Percentiles rank a stretch among this genome's conserved stretches.
Evolutionary conservation across 2,797 vertebrate species (phyloP).

Genomic region (Manis crassicaudata): DNA sequence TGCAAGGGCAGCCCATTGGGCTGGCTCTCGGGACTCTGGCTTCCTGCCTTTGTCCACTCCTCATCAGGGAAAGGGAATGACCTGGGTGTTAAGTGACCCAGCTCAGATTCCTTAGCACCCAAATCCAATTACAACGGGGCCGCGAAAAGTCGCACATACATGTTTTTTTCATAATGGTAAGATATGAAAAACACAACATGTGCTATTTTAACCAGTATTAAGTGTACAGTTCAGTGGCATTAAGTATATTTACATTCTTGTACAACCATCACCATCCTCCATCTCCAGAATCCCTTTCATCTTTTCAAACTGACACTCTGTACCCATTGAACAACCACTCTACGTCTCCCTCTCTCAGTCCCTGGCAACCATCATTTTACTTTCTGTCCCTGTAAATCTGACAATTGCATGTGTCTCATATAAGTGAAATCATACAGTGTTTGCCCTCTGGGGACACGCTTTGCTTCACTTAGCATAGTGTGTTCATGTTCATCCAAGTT

Average conservation of each 20-base stretch:
- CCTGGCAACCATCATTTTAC: not conserved
- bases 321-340: not conserved
- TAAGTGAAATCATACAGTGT: not conserved
- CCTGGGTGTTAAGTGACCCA: not conserved
- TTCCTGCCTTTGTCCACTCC: not conserved
- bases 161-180: not conserved
- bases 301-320: not conserved
- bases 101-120: not conserved
- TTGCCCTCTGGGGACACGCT: not conserved
- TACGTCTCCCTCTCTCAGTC: not conserved
- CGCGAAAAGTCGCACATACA: not conserved
- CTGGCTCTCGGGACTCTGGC: not conserved
- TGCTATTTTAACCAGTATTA: not conserved
- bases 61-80: not conserved
- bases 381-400: not conserved
- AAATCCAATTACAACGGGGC: not conserved
- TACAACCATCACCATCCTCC: not conserved
- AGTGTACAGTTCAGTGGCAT: not conserved
- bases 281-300: not conserved
- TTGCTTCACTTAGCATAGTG: not conserved
- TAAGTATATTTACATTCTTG: not conserved
- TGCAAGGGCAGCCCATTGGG: fast-evolving
- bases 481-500: not conserved
- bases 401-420: not conserved
- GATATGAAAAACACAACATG: not conserved